These are phyloP conservation scores for Macrotrachela quadricornifera DNA, from an alignment of 1,140 invertebrate genomes.

Conservation along the genomic window DNA sequence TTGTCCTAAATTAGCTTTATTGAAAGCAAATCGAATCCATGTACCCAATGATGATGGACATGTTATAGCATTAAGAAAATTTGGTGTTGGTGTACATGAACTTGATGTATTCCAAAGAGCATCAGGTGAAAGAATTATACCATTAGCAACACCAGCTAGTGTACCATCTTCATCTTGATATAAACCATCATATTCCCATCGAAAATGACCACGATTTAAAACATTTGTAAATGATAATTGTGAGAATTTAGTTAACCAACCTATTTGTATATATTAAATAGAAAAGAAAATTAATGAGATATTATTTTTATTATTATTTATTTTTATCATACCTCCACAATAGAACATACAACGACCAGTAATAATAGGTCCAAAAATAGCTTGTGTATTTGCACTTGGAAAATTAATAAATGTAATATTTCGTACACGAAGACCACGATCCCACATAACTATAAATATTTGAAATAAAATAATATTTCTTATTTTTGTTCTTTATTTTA, in stretches of 20 bases:
- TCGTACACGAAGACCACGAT: not conserved
- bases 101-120: not conserved
- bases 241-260: conserved; percentile 5
- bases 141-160: not conserved
- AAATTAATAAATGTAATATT: conserved; percentile 4
- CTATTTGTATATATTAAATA: too few relatives aligned
- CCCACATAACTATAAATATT: conserved; percentile 6
- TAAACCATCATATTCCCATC: not conserved
- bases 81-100: not conserved
- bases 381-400: not conserved
- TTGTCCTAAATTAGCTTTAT: not conserved
- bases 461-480: conserved; percentile 9
- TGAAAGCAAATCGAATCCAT: conserved; percentile 1
- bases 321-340: not conserved
- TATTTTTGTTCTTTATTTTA: not conserved
- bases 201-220: not conserved
- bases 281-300: too few relatives aligned
- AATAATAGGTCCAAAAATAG: conserved; percentile 1
- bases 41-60: not conserved
- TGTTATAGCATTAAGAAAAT: not conserved
- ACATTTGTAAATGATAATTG: conserved; percentile 2
- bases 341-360: not conserved
- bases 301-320: too few relatives aligned
- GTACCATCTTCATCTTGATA: conserved; percentile 1
- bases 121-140: not conserved